A percentile compares a stretch with the other conserved stretches of the same genome.
phyloP scores from a whole-genome alignment of 2,113 vertebrate species.

The Sminthopsis crassicaudata region DNA sequence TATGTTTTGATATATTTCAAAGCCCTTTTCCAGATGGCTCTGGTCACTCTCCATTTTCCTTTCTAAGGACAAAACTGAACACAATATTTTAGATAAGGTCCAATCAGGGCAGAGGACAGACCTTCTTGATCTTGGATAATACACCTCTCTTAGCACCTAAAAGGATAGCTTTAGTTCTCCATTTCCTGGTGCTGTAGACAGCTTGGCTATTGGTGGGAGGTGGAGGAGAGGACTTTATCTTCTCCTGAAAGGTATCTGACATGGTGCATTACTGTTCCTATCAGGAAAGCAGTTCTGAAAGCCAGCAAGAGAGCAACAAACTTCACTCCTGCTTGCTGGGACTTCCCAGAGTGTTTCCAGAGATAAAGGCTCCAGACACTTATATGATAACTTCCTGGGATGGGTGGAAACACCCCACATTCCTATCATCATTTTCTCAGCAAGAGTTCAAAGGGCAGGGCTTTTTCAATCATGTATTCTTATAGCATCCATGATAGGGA shows the following conservation, averaged over 20 bases:
- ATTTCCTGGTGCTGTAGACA: not conserved
- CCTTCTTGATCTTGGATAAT: not conserved
- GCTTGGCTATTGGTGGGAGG: not conserved
- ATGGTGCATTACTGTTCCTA: not conserved
- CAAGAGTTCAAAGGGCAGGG: conserved; percentile 70
- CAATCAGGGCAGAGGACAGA: not conserved
- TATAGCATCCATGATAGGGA: conserved; percentile 2
- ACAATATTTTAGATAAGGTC: not conserved
- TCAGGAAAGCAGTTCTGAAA: not conserved
- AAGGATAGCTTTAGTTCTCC: not conserved
- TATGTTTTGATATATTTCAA: not conserved
- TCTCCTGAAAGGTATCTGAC: not conserved
- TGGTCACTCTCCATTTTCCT: not conserved
- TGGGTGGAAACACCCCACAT: conserved; percentile 58
- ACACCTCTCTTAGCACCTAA: not conserved
- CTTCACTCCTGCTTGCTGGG: conserved; percentile 71
- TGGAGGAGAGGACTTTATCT: not conserved
- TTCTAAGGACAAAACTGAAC: not conserved
- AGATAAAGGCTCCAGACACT: conserved; percentile 65
- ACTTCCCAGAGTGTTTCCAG: conserved; percentile 68
- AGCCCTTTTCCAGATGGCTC: not conserved
- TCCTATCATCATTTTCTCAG: conserved; percentile 61
- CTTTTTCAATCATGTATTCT: conserved; percentile 42
- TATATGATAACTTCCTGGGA: conserved; percentile 37
- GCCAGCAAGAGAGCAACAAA: conserved; percentile 28